Percentiles rank a stretch among this genome's conserved stretches.
These are phyloP conservation scores for Actinopyga echinites DNA, from an alignment of 53 echinoderm and acorn worm species.

Conservation along the genomic window DNA sequence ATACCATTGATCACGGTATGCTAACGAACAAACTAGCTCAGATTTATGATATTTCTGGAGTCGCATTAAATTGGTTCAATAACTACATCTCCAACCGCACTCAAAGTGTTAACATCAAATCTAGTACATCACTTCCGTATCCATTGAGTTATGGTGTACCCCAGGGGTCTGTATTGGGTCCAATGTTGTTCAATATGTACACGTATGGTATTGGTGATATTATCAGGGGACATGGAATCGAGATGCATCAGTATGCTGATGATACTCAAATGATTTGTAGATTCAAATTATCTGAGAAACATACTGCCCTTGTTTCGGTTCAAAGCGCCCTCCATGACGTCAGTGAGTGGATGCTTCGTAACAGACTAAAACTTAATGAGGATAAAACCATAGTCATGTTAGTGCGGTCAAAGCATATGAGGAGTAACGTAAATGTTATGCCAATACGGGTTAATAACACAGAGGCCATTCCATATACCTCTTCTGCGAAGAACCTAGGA, in stretches of 20 bases:
- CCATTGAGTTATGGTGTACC: not conserved
- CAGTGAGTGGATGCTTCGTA: constrained; percentile 7
- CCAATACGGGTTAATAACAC: not conserved
- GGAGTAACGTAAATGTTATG: not conserved
- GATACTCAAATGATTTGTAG: constrained; percentile 5
- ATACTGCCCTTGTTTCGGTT: not conserved
- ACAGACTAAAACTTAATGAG: not conserved
- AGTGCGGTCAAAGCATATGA: not conserved
- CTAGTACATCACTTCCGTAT: not conserved
- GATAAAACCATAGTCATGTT: constrained; percentile 13
- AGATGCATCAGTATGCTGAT: constrained; percentile 27
- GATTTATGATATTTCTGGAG: no score
- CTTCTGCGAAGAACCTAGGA: constrained; percentile 13
- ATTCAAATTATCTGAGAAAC: not conserved
- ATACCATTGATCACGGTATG: no score
- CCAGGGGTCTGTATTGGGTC: not conserved
- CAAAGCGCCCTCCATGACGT: not conserved
- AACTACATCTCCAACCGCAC: not conserved
- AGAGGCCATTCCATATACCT: not conserved
- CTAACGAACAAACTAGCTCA: no score
- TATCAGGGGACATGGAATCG: not conserved
- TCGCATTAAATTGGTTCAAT: no score
- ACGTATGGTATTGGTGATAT: constrained; percentile 19
- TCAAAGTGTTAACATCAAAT: constrained; percentile 6
- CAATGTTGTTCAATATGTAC: not conserved